Evolutionary conservation across 2,888 invertebrate species (phyloP), one percentile per base, ranked within the genome.

Genomic region (Hipparchia sbordonii): DNA sequence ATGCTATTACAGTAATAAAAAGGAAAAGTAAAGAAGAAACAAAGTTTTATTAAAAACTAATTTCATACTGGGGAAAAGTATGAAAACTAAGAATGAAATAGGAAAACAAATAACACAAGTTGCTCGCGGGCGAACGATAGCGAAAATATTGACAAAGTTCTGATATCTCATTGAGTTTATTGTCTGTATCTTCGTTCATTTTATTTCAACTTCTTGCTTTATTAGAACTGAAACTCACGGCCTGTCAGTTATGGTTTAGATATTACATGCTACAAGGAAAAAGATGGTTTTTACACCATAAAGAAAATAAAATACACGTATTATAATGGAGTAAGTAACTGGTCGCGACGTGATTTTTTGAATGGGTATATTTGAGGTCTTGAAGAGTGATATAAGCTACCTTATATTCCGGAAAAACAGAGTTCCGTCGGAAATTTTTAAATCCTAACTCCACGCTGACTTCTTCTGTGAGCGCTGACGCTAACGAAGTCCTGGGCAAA

Each of bases 121-220:
- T 67, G 23, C 23, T 13, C 46, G 13, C 13, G 46, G 45, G 10
- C 54, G 6, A 23, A 54, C 57, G 45, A 67, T 67, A 57, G 46
- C 46, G 33, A 57, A 57, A 39, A 67, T 67, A 67, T 67, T 67
- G 67, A 57, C 57, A 57, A 67, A 67, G 67, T 67, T 67, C 56
- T 67, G n/a, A 23, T 67, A 46, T 56, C 56, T 56, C 39, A 45
- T 6, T 12, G 6, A n/a, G 13, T 46, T 56, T 56, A 67, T 57
- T 67, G 12, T 46, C 10, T 9, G 13, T 6, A 56, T 13, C 48
- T 48, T 48, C 48, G 7, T 8, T 48, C 48, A 57, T 45, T n/a
- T 66, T 13, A 46, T 46, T 67, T 67, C 13, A 57, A 56, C 56
- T 45, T 57, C 56, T 56, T 67, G 52, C 10, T 46, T 46, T 67